Conservation (phyloP, 53 echinoderm and acorn worm genomes). For the Mesocentrotus franciscanus region DNA sequence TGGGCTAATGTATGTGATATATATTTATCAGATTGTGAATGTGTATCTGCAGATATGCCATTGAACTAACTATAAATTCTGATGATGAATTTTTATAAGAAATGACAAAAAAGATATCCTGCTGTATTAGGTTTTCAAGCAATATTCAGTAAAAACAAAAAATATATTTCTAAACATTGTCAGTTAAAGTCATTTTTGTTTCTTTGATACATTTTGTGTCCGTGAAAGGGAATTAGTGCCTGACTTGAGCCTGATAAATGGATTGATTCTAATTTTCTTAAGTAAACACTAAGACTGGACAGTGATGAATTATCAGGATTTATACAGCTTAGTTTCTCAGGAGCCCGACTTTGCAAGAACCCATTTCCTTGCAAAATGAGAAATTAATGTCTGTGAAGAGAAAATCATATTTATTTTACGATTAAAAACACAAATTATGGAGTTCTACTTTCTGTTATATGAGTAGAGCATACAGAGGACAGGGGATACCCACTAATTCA, state of each 20-base stretch:
- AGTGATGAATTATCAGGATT: constrained; percentile 5
- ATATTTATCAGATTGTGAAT: too few species aligned
- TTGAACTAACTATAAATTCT: too few species aligned
- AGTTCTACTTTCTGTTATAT: neutral
- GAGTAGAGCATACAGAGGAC: neutral
- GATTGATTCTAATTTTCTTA: constrained; percentile 27
- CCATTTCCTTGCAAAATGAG: neutral
- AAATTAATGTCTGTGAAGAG: constrained; percentile 7
- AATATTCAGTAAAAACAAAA: neutral
- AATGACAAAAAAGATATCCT: too few species aligned
- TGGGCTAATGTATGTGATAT: too few species aligned
- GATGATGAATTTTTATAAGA: too few species aligned
- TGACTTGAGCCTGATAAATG: constrained; percentile 21
- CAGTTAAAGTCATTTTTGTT: neutral
- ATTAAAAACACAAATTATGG: constrained; percentile 26
- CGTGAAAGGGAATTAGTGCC: constrained; percentile 12
- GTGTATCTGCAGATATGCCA: too few species aligned
- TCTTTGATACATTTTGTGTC: neutral
- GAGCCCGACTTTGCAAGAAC: neutral
- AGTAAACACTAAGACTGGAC: constrained; percentile 19
- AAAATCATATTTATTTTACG: constrained; percentile 8
- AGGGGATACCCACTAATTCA: neutral
- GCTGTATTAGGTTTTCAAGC: neutral
- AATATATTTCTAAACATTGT: neutral
- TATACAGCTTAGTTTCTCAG: neutral